Percentiles rank a stretch among this genome's conserved stretches.
phyloP scores from a whole-genome alignment of 2,113 vertebrate species.

The Alces alces region DNA sequence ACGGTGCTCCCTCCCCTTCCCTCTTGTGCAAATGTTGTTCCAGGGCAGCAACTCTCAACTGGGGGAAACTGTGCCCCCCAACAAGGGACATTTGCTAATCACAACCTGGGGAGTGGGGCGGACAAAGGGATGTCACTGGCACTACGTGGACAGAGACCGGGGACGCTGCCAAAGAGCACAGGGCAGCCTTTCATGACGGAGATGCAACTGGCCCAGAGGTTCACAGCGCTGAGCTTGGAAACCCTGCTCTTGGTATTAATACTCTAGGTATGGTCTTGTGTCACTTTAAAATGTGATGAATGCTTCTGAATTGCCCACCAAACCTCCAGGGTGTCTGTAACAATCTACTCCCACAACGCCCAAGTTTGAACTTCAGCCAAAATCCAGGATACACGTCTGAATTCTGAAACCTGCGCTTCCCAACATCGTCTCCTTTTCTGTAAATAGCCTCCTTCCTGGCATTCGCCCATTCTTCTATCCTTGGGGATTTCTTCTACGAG shows the following conservation, averaged over 20 bases:
- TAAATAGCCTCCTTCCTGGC: background rate
- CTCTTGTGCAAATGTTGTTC: background rate
- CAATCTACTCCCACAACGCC: background rate
- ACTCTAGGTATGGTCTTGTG: fast-evolving
- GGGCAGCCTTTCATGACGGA: fast-evolving
- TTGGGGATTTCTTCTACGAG: background rate
- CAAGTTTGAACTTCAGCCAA: background rate
- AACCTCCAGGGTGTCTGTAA: background rate
- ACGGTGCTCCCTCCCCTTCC: fast-evolving
- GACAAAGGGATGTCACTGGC: background rate
- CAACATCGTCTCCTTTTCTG: background rate
- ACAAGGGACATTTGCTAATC: background rate
- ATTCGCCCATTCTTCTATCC: background rate
- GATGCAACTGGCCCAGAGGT: background rate
- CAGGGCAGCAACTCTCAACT: background rate
- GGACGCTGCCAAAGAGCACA: background rate
- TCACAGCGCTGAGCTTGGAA: background rate
- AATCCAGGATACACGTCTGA: background rate
- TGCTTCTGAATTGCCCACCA: background rate
- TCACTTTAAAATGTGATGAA: background rate
- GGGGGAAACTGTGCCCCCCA: background rate
- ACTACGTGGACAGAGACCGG: background rate
- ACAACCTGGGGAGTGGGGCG: background rate
- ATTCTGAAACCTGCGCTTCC: background rate
- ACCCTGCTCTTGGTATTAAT: background rate